Evolutionary conservation across 2,797 vertebrate species (phyloP).

Genomic region (Tangara arthus): DNA sequence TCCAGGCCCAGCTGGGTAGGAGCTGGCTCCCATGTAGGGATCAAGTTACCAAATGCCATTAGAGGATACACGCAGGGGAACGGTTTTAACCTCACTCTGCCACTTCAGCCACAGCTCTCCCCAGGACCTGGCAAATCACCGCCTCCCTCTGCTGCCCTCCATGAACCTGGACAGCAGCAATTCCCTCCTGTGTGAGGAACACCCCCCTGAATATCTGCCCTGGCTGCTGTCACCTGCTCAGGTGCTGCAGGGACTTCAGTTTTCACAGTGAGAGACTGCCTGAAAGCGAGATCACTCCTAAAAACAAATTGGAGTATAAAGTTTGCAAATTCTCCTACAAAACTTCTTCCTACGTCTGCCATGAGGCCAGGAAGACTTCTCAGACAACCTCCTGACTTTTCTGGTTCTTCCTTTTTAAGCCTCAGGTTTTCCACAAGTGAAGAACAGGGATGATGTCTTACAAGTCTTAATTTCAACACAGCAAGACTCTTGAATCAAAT

Average conservation of each 20-base stretch:
- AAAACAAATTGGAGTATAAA: background rate
- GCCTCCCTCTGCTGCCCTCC: background rate
- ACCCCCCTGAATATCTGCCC: background rate
- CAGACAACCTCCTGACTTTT: background rate
- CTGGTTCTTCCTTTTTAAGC: background rate
- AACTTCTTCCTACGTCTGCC: background rate
- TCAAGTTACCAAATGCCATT: background rate
- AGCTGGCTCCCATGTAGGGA: background rate
- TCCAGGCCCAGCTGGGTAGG: background rate
- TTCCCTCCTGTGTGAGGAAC: background rate
- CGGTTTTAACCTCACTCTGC: background rate
- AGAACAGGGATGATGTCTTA: background rate
- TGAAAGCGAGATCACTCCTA: background rate
- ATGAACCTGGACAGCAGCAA: background rate
- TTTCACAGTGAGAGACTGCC: background rate
- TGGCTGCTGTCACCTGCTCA: background rate
- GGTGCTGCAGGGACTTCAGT: background rate
- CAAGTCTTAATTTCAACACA: background rate
- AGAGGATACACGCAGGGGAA: background rate
- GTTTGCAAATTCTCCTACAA: background rate
- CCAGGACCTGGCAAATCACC: background rate
- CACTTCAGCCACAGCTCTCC: background rate
- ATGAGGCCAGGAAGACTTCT: background rate
- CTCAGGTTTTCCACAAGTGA: background rate
- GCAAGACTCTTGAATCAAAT: background rate